phyloP scores from a whole-genome alignment of 2,797 vertebrate species.

The Enteromius afrohamiltoni region DNA sequence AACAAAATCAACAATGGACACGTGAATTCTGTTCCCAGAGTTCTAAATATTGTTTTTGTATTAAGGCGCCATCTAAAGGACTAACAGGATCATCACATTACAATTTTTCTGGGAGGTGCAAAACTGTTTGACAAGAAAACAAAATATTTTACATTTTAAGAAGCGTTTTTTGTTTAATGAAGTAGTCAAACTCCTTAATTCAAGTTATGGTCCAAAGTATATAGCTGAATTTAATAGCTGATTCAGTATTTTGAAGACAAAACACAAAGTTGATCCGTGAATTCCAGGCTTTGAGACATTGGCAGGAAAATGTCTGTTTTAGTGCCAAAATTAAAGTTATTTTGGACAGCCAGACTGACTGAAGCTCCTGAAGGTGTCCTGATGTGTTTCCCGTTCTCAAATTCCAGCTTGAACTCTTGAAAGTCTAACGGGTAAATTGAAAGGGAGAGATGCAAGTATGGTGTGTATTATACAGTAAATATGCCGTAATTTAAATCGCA shows the following conservation, averaged over 20 bases:
- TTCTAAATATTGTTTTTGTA: slow-evolving; percentile 4
- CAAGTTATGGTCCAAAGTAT: neutral
- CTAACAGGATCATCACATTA: neutral
- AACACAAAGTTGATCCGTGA: neutral
- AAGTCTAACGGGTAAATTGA: neutral
- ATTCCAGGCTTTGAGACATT: neutral
- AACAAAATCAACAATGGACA: neutral
- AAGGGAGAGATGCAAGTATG: neutral
- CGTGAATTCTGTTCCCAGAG: neutral
- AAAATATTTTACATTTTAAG: neutral
- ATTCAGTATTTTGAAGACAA: neutral
- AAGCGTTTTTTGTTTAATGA: neutral
- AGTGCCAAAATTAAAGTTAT: slow-evolving; percentile 18
- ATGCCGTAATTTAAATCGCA: slow-evolving; percentile 33
- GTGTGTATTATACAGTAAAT: slow-evolving; percentile 4
- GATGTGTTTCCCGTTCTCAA: slow-evolving; percentile 16
- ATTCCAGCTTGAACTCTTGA: neutral
- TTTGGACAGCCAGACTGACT: neutral
- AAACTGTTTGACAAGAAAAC: neutral
- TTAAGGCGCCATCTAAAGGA: slow-evolving; percentile 28
- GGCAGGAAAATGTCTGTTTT: neutral
- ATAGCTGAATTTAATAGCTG: neutral
- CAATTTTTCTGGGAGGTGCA: neutral
- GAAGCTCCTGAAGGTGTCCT: slow-evolving; percentile 1
- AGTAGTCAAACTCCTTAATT: neutral